Evolutionary conservation across 92 coral and sea anemone species (phyloP).

Genomic region (Siderastrea siderea): DNA sequence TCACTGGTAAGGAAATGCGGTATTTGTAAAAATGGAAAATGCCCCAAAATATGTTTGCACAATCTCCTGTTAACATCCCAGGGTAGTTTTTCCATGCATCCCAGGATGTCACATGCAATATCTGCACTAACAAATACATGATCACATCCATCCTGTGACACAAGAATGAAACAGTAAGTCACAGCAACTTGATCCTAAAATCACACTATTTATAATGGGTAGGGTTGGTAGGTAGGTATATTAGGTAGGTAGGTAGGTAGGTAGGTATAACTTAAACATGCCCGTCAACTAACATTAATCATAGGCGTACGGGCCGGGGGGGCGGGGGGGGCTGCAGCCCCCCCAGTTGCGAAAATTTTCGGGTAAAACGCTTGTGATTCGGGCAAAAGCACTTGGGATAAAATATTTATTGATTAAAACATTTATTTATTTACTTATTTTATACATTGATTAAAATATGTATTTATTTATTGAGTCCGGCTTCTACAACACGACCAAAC

Average conservation of each 20-base stretch:
- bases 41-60: background rate
- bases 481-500: too few relatives aligned
- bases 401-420: too few relatives aligned
- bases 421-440: too few relatives aligned
- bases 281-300: background rate
- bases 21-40: background rate
- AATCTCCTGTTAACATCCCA: background rate
- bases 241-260: background rate
- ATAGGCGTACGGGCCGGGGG: too few relatives aligned
- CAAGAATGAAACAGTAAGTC: background rate
- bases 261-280: background rate
- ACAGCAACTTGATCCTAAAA: background rate
- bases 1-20: background rate
- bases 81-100: conserved; percentile 2
- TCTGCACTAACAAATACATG: background rate
- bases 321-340: too few relatives aligned
- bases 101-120: background rate
- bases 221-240: background rate
- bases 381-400: too few relatives aligned
- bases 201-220: too few relatives aligned
- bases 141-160: background rate
- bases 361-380: too few relatives aligned
- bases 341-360: too few relatives aligned
- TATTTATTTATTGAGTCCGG: too few relatives aligned
- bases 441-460: too few relatives aligned